A percentile compares a stretch with the other conserved stretches of the same genome.
Conservation (phyloP, 2,888 invertebrate species). For the Macrophya alboannulata region DNA sequence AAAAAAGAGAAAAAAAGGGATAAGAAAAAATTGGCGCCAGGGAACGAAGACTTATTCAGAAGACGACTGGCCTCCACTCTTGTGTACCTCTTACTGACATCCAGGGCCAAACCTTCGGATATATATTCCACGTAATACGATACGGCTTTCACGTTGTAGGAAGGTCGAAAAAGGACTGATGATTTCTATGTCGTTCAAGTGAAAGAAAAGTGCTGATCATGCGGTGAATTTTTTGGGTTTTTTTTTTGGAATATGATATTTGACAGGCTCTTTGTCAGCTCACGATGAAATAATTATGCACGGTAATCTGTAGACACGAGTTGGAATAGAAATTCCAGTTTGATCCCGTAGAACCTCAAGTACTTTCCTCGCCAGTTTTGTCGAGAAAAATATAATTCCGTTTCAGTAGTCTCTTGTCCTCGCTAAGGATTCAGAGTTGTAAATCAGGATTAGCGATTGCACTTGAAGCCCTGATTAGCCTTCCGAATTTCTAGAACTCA, state of each 20-base stretch:
- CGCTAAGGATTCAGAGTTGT: no score
- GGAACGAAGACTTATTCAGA: background rate
- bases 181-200: background rate
- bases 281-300: no score
- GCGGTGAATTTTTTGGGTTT: background rate
- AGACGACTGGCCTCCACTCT: background rate
- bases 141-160: background rate
- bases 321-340: no score
- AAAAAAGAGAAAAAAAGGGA: background rate
- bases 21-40: conserved; percentile 35
- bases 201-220: background rate
- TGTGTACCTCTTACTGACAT: background rate
- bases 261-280: background rate
- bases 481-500: no score
- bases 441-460: no score
- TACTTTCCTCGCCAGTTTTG: no score
- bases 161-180: background rate
- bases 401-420: no score
- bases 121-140: background rate
- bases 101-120: conserved; percentile 9
- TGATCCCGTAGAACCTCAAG: no score
- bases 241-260: background rate
- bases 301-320: no score
- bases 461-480: no score
- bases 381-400: no score